Percentiles rank a stretch among this genome's conserved stretches.
phyloP scores from a whole-genome alignment of 1,140 invertebrate genomes.

The Penaeus chinensis region DNA sequence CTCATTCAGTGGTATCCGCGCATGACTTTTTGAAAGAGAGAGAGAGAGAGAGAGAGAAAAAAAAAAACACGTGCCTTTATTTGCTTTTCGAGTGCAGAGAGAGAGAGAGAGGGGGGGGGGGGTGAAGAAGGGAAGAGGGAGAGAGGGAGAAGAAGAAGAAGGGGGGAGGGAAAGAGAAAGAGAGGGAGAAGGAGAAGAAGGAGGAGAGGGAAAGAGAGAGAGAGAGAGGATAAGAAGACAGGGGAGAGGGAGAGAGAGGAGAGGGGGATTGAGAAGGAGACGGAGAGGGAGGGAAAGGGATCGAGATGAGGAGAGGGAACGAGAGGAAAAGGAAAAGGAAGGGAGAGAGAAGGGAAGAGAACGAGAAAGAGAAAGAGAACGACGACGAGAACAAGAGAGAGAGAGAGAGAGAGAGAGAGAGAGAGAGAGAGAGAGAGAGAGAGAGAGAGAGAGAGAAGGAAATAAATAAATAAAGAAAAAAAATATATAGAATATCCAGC shows the following conservation, averaged over 20 bases:
- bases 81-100: background rate
- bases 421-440: background rate
- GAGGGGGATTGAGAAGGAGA: background rate
- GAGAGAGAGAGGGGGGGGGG: conserved; percentile 20
- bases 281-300: background rate
- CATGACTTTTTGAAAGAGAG: too few species aligned
- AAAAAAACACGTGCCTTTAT: background rate
- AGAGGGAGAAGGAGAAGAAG: background rate
- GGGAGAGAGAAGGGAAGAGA: background rate
- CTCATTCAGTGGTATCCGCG: too few species aligned
- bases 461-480: background rate
- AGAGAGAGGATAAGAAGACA: background rate
- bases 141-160: conserved; percentile 26
- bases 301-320: background rate
- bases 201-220: background rate
- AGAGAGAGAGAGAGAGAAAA: conserved; percentile 26
- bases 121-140: conserved; percentile 21
- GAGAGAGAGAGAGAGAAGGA: background rate
- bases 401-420: background rate
- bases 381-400: background rate
- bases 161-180: conserved; percentile 11
- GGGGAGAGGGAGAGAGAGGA: background rate
- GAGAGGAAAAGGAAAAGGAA: background rate
- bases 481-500: background rate
- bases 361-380: too few species aligned